These are phyloP conservation scores for Brachyopa scutellaris DNA, from an alignment of 2,888 invertebrate species.

Conservation along the genomic window DNA sequence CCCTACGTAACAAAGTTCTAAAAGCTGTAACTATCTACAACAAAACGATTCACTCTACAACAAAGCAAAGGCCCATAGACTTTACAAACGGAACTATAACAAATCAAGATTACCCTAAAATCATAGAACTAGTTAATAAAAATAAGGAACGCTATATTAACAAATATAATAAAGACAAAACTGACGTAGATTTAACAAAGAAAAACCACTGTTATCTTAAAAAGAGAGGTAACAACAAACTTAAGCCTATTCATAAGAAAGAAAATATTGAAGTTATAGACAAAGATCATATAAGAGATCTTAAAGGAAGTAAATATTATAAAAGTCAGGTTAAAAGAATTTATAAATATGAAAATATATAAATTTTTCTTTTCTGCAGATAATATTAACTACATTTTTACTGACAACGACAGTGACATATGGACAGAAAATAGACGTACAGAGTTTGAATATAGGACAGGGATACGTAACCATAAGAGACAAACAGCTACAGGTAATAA, in stretches of 20 bases:
- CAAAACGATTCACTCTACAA: constrained; percentile 8
- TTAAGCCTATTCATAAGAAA: constrained; percentile 16
- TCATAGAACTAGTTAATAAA: constrained; percentile 13
- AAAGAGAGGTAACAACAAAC: constrained; percentile 25
- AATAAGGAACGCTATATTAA: constrained; percentile 18
- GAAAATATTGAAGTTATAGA: neutral
- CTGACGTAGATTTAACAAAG: constrained; percentile 8
- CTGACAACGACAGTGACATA: neutral
- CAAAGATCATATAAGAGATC: constrained; percentile 7
- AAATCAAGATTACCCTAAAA: constrained; percentile 9
- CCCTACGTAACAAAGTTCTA: no score
- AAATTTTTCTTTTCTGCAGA: neutral
- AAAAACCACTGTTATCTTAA: constrained; percentile 5
- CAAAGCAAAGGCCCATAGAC: neutral
- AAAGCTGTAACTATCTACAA: constrained; percentile 24
- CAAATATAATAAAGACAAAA: constrained; percentile 8
- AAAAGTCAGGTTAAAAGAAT: constrained; percentile 16
- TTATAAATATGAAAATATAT: constrained; percentile 16
- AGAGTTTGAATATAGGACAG: constrained; percentile 8
- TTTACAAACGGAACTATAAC: constrained; percentile 8
- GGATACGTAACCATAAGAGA: constrained; percentile 7
- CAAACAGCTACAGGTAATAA: neutral
- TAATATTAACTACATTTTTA: neutral
- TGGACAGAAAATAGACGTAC: constrained; percentile 16
- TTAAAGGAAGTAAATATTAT: constrained; percentile 15